phyloP scores from a whole-genome alignment of 2,113 vertebrate genomes.

The Stomatorhinus ivindoensis region DNA sequence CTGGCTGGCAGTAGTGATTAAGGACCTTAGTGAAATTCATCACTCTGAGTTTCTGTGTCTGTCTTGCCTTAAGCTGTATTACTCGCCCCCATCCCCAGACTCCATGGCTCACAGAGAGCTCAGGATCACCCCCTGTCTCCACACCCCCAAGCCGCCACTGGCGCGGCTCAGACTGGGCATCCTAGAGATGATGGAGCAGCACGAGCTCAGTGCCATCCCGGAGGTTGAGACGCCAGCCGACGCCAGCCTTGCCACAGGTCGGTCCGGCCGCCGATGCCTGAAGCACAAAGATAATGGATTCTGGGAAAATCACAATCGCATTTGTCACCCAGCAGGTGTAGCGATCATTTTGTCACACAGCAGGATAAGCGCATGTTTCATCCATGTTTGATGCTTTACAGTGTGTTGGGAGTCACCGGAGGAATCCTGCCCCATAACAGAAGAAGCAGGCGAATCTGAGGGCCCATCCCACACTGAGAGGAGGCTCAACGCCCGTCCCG shows the following conservation, averaged over 20 bases:
- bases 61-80: neutral
- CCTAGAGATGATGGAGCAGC: slow-evolving; percentile 59
- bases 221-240: slow-evolving; percentile 72
- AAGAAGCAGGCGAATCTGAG: slow-evolving; percentile 8
- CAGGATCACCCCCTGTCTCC: slow-evolving; percentile 37
- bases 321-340: neutral
- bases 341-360: neutral
- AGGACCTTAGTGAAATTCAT: neutral
- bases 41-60: neutral
- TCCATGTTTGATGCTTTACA: neutral
- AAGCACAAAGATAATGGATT: neutral
- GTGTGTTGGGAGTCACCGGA: slow-evolving; percentile 6
- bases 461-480: neutral
- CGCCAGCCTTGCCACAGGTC: slow-evolving; percentile 61
- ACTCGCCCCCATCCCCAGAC: neutral
- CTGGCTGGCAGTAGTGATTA: neutral
- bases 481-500: neutral
- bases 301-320: neutral
- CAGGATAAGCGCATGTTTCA: neutral
- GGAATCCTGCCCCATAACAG: neutral
- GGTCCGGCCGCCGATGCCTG: neutral
- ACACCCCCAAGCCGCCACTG: slow-evolving; percentile 66
- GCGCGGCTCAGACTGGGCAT: slow-evolving; percentile 60
- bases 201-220: slow-evolving; percentile 85
- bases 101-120: neutral